Conservation (phyloP, 2,888 invertebrate species). For the Macrosiphum euphorbiae region DNA sequence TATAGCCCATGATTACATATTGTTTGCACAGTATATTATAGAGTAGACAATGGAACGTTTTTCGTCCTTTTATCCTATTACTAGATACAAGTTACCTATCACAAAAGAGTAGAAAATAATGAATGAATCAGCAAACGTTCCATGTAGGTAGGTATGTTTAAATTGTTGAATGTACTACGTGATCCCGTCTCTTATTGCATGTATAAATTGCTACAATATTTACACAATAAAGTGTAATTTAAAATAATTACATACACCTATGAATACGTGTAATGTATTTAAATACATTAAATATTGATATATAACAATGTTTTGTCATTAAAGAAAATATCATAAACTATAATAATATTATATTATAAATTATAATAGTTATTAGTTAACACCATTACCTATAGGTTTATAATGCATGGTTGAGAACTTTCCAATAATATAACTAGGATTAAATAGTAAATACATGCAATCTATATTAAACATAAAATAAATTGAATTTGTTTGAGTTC, state of each 20-base stretch:
- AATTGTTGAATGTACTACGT: constrained; percentile 52
- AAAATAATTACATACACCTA: constrained; percentile 47
- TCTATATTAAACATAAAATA: background rate
- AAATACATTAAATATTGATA: constrained; percentile 33
- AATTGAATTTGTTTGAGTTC: background rate
- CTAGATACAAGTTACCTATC: constrained; percentile 41
- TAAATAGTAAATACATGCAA: background rate
- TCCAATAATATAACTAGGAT: constrained; percentile 34
- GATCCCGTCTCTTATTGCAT: constrained; percentile 48
- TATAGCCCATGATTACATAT: constrained; percentile 52
- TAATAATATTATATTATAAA: background rate
- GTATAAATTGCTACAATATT: constrained; percentile 51
- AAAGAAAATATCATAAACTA: background rate
- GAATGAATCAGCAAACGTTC: constrained; percentile 64
- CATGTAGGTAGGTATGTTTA: constrained; percentile 34
- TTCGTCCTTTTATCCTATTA: constrained; percentile 57
- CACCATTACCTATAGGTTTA: background rate
- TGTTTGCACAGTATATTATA: constrained; percentile 57
- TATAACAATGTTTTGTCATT: constrained; percentile 46
- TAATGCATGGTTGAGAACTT: background rate
- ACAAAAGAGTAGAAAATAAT: constrained; percentile 64
- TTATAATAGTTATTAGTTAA: constrained; percentile 14
- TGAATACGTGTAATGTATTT: constrained; percentile 27
- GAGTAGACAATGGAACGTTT: constrained; percentile 61
- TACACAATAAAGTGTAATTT: constrained; percentile 58